Base-by-base conservation (phyloP, 2,888 invertebrate species). In the Eupithecia centaureata region DNA sequence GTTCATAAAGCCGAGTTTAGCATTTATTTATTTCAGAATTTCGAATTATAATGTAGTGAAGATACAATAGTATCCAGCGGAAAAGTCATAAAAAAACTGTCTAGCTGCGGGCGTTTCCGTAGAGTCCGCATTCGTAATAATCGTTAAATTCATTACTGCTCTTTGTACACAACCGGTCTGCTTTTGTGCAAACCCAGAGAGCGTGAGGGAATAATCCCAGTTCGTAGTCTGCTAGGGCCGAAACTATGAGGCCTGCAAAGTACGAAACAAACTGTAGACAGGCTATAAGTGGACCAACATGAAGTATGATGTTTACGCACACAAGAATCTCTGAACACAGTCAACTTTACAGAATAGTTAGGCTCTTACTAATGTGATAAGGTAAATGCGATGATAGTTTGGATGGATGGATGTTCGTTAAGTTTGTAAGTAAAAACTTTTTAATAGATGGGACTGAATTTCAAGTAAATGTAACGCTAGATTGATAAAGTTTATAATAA, bases 101-200 rank as follows among this genome's bases (percentile, higher is more conserved):
- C 47, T 47, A 32, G 65, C 60, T 38, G n/a, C 28, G 32, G 38
- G 32, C 61, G 13, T 79, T 81, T 84, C 84, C 82, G 77, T 77
- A 77, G 78, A 65, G 74, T 75, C 76, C 75, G 80, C 82, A 81
- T 82, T 79, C 80, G 65, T 67, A 65, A 77, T 83, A 79, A 79
- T 83, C 77, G 78, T 82, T 78, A 76, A 81, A 82, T 81, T 83
- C 79, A 81, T 81, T 80, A 79, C 76, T 72, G 76, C 75, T 78
- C 76, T 80, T 79, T 80, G 79, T 79, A 70, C 62, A 65, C 56
- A 47, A 25, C 56, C 65, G 56, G 42, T 27, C 27, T 56, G 42
- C 64, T 59, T 64, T 72, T 72, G 69, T 65, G 61, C 25, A 52
- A 42, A 63, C 32, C 38, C 71, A 68, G 63, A 22, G 60, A 35